These are phyloP conservation scores for Tipula helvola DNA, from an alignment of 2,888 invertebrate species.

Conservation along the genomic window DNA sequence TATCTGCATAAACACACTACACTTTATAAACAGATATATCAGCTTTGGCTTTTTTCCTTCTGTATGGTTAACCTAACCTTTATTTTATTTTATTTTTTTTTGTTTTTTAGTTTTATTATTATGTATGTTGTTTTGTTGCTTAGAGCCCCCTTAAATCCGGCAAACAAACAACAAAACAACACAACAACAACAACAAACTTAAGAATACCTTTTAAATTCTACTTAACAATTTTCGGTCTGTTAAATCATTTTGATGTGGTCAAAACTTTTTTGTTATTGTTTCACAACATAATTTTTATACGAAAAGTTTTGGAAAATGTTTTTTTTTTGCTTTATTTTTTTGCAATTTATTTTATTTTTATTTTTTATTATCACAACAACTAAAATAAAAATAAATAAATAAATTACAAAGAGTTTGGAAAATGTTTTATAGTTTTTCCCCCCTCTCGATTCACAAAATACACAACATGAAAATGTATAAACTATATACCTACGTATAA, in stretches of 20 bases:
- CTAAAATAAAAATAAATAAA: neutral
- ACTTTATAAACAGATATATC: neutral
- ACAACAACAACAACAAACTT: neutral
- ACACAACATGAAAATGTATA: neutral
- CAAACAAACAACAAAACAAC: neutral
- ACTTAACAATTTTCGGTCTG: neutral
- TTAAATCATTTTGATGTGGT: conserved; percentile 4
- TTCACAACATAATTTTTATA: neutral
- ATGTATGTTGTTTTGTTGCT: neutral
- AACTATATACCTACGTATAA: neutral
- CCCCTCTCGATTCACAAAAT: neutral
- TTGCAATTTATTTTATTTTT: too few species aligned
- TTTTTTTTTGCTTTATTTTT: neutral
- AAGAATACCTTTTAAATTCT: neutral
- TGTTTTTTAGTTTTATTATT: neutral
- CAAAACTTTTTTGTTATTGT: neutral
- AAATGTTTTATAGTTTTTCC: neutral
- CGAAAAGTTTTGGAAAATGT: neutral
- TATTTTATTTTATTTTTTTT: neutral
- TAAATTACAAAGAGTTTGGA: neutral
- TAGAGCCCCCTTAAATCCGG: neutral
- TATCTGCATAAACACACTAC: neutral
- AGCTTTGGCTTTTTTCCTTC: neutral
- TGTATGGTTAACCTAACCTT: neutral
- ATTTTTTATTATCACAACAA: neutral